A percentile compares a stretch with the other conserved stretches of the same genome.
Evolutionary conservation across 2,797 vertebrate species (phyloP).

Genomic region (Eurystomus glaucurus): DNA sequence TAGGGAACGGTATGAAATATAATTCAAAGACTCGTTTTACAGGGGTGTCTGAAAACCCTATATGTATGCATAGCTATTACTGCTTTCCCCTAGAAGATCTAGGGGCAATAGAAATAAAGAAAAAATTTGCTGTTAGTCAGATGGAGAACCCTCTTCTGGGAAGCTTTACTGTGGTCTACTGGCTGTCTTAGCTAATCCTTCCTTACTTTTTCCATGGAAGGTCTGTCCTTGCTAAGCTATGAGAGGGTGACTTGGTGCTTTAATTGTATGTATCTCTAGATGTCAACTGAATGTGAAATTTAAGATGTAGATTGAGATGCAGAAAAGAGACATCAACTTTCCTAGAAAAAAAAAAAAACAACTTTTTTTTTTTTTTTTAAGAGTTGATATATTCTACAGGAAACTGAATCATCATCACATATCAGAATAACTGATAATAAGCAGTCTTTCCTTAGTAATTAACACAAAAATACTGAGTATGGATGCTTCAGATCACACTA

Average conservation of each 20-base stretch:
- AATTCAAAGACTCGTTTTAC: slow-evolving; percentile 12
- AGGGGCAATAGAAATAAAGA: neutral
- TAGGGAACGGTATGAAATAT: neutral
- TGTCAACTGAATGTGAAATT: neutral
- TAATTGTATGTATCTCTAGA: neutral
- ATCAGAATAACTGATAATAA: slow-evolving; percentile 9
- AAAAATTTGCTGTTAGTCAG: neutral
- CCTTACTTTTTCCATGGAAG: neutral
- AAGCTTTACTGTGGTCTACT: neutral
- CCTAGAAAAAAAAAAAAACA: neutral
- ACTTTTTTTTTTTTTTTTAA: neutral
- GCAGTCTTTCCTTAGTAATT: neutral
- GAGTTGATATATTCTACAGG: neutral
- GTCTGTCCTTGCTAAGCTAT: neutral
- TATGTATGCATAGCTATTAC: neutral
- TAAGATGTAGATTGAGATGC: neutral
- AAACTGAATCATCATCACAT: neutral
- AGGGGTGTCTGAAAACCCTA: neutral
- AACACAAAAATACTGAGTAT: neutral
- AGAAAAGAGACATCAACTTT: neutral
- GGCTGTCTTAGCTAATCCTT: neutral
- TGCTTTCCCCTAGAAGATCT: neutral
- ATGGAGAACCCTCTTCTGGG: neutral
- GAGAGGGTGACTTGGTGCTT: neutral
- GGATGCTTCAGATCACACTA: neutral